Conservation (phyloP, 2,797 vertebrate species). For the Sus cebifrons region DNA sequence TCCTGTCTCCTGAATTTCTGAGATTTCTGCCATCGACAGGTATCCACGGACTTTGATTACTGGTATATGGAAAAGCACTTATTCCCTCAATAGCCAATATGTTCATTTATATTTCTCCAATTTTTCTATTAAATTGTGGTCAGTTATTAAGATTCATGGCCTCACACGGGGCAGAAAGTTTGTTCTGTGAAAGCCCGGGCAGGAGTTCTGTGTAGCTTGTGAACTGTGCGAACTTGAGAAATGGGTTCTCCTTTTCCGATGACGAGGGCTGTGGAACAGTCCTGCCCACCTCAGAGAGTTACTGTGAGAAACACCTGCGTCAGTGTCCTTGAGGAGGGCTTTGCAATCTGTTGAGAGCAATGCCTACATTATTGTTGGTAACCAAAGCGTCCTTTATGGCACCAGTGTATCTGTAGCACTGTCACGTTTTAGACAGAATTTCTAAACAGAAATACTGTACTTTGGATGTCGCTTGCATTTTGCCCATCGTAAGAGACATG, state of each 20-base stretch:
- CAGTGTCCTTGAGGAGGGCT: neutral
- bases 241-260: neutral
- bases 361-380: neutral
- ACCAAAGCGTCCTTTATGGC: neutral
- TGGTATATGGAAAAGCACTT: neutral
- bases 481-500: neutral
- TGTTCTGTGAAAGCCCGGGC: neutral
- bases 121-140: neutral
- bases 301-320: neutral
- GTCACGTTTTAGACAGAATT: neutral
- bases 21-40: neutral
- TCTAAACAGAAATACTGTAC: neutral
- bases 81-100: neutral
- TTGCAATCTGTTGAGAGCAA: neutral
- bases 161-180: neutral
- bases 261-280: neutral
- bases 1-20: neutral
- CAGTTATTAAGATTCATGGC: neutral
- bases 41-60: neutral
- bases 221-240: neutral
- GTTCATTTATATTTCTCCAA: neutral
- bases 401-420: neutral
- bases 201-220: neutral
- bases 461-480: neutral
- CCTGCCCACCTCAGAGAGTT: neutral